Evolutionary conservation across 1,140 invertebrate genomes (phyloP), one percentile per base, ranked within the genome.

Genomic region (Leptinotarsa texana): DNA sequence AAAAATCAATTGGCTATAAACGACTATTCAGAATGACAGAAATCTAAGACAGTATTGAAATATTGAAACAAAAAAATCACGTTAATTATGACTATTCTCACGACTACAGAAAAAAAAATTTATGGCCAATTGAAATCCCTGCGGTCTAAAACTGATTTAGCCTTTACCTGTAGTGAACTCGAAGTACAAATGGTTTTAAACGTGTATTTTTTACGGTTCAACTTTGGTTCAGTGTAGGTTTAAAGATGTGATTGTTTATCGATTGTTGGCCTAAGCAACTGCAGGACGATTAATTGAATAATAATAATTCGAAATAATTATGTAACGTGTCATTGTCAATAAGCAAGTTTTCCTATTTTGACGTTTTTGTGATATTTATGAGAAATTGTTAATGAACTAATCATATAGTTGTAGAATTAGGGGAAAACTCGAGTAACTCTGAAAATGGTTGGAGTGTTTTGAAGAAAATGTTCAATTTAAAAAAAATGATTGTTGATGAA

Each of bases 311-410:
- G 33, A 73, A 73, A 69, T 42, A 63, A 61, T 42, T 63, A 73
- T 17, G 51, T 63, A 72, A 47, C 63, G 68, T 69, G 74, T 78
- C 33, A 68, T 75, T 72, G 77, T 78, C 77, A 78, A 78, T 78
- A 78, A 78, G 63, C 63, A 63, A 22, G 51, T 70, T 69, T 77
- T 24, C 65, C 65, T 48, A 65, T 75, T 75, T 78, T 78, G 76
- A 73, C 77, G 70, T 78, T 78, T 75, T 78, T 78, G 74, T 75
- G 74, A 78, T 78, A 75, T 78, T 75, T 75, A 75, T 75, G 69
- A 70, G 49, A 57, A 66, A 73, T 74, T 75, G 72, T 73, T 70
- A 65, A 75, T 73, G 42, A 22, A 73, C 18, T 73, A 73, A 47
- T 73, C 42, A 65, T 72, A 61, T 65, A 73, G 63, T 66, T 66